A percentile compares a stretch with the other conserved stretches of the same genome.
These are phyloP conservation scores for Apamea anceps DNA, from an alignment of 2,888 invertebrate species.

Conservation along the genomic window DNA sequence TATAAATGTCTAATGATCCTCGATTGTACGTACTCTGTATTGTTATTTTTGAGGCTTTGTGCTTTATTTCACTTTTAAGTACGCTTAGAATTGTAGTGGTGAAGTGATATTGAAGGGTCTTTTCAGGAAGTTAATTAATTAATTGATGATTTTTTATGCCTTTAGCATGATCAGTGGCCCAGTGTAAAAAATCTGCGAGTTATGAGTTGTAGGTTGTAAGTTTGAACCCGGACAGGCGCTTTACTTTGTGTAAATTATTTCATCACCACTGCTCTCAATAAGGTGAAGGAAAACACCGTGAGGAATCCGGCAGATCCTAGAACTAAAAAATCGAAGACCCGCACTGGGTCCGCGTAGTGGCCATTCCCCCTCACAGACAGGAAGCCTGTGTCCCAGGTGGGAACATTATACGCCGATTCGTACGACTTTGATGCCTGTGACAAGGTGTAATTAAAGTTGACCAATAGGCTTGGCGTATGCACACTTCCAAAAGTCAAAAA, in stretches of 20 bases:
- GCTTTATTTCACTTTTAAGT: conserved; percentile 60
- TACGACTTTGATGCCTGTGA: not conserved
- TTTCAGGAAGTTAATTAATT: conserved; percentile 41
- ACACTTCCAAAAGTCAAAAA: not conserved
- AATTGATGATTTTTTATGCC: conserved; percentile 19
- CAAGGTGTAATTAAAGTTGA: no score
- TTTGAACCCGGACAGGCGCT: not conserved
- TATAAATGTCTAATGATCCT: conserved; percentile 77
- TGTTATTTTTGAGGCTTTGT: conserved; percentile 74
- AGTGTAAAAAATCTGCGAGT: not conserved
- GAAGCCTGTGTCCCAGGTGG: not conserved
- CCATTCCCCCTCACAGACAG: not conserved
- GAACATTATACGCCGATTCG: not conserved
- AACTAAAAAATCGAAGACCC: not conserved
- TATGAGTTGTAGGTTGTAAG: not conserved
- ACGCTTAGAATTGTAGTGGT: conserved; percentile 35
- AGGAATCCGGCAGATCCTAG: not conserved
- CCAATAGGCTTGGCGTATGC: not conserved
- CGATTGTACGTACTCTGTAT: conserved; percentile 69
- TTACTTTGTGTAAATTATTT: not conserved
- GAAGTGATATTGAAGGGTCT: conserved; percentile 37
- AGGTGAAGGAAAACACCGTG: not conserved
- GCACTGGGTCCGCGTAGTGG: not conserved
- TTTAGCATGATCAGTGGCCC: not conserved
- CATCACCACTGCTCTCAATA: not conserved